A percentile compares a stretch with the other conserved stretches of the same genome.
phyloP scores from a whole-genome alignment of 2,113 vertebrate genomes.

The Microtus montanus region DNA sequence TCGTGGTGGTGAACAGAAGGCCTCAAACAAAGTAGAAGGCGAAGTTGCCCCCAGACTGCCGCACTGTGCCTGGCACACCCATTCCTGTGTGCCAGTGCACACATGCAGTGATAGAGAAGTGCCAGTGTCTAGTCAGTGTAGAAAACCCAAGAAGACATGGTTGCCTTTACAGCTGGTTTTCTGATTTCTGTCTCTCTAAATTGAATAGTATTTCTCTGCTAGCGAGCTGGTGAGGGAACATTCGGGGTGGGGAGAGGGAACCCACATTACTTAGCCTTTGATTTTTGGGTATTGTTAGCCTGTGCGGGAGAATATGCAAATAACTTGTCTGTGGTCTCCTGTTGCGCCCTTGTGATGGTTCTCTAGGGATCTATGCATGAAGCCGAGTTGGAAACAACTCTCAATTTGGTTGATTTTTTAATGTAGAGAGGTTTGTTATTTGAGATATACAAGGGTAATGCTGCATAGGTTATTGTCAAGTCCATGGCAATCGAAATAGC shows the following conservation, averaged over 20 bases:
- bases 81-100: too few relatives aligned
- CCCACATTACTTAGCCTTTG: conserved; percentile 73
- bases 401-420: conserved; percentile 46
- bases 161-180: conserved; percentile 81
- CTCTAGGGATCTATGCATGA: conserved; percentile 21
- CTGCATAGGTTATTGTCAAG: not conserved
- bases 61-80: not conserved
- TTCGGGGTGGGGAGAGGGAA: conserved; percentile 63
- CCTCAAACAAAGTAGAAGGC: not conserved
- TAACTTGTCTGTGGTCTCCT: conserved; percentile 48
- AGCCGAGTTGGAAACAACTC: conserved; percentile 43
- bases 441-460: not conserved
- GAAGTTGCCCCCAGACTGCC: not conserved
- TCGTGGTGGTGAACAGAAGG: not conserved
- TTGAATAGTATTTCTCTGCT: conserved; percentile 76
- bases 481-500: conserved; percentile 62
- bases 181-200: conserved; percentile 79
- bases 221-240: conserved; percentile 79
- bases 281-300: conserved; percentile 72
- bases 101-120: not conserved
- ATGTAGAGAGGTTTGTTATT: conserved; percentile 64
- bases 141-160: conserved; percentile 72
- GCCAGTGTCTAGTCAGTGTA: conserved; percentile 67
- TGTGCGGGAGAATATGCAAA: conserved; percentile 67
- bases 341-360: conserved; percentile 65